Evolutionary conservation across 2,797 vertebrate genomes (phyloP).

Genomic region (Synaphobranchus kaupii): DNA sequence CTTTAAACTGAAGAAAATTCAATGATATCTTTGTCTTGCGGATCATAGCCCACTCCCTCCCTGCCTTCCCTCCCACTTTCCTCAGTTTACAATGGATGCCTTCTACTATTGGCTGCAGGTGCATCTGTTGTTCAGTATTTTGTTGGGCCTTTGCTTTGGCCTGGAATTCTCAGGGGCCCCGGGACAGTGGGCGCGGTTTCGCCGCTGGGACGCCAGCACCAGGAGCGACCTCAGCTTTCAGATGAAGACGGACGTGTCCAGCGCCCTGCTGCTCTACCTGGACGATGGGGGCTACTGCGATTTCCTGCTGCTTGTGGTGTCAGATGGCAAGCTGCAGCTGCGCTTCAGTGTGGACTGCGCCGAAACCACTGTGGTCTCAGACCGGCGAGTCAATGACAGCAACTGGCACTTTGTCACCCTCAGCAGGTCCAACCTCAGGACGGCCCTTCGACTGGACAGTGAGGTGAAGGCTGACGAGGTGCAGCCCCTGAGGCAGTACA

Average conservation of each 20-base stretch:
- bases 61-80: constrained; percentile 30
- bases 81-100: constrained; percentile 72
- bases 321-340: constrained; percentile 85
- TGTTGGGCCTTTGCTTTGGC: constrained; percentile 80
- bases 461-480: constrained; percentile 84
- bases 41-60: constrained; percentile 50
- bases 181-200: constrained; percentile 94
- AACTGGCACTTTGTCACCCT: constrained; percentile 91
- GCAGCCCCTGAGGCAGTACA: constrained; percentile 85
- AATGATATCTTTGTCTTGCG: constrained; percentile 62
- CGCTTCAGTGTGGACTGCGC: constrained; percentile 92
- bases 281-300: constrained; percentile 95
- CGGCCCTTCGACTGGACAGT: constrained; percentile 84
- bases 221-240: constrained; percentile 93
- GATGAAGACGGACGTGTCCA: constrained; percentile 88
- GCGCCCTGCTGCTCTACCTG: constrained; percentile 91
- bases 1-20: constrained; percentile 50
- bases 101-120: constrained; percentile 74
- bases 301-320: constrained; percentile 86
- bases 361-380: constrained; percentile 80
- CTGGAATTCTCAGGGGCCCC: constrained; percentile 93
- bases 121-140: constrained; percentile 81
- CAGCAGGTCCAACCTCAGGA: constrained; percentile 84
- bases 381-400: constrained; percentile 87
- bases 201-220: constrained; percentile 95